Evolutionary conservation across 2,888 invertebrate species (phyloP).

Genomic region (Sceliomorpha sp.): DNA sequence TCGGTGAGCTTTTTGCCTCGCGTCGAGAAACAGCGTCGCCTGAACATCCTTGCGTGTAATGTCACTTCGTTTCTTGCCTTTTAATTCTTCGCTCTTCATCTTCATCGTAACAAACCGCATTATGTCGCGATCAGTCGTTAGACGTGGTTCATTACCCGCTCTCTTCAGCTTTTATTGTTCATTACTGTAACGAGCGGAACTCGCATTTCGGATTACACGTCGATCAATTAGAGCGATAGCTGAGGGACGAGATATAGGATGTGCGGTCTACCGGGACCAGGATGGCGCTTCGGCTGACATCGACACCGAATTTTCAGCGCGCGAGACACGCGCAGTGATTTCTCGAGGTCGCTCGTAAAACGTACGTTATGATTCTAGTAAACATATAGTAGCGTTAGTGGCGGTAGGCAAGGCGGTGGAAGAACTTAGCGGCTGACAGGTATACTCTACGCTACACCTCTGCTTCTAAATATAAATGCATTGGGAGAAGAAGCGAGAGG

Average conservation of each 20-base stretch:
- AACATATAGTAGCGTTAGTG: slow-evolving; percentile 64
- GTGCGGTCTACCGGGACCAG: slow-evolving; percentile 35
- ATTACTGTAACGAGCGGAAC: slow-evolving; percentile 71
- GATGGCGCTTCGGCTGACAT: slow-evolving; percentile 57
- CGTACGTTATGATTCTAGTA: slow-evolving; percentile 75
- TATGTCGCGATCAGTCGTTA: slow-evolving; percentile 51
- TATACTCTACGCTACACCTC: slow-evolving; percentile 47
- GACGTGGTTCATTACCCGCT: slow-evolving; percentile 67
- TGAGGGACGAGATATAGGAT: slow-evolving; percentile 52
- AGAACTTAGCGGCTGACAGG: slow-evolving; percentile 44
- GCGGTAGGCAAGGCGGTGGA: slow-evolving; percentile 26
- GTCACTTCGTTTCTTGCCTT: slow-evolving; percentile 24
- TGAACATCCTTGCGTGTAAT: no score
- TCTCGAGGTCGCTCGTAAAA: slow-evolving; percentile 77
- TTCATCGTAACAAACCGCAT: slow-evolving; percentile 29
- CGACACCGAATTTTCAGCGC: slow-evolving; percentile 74
- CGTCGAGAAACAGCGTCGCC: no score
- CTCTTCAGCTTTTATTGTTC: slow-evolving; percentile 68
- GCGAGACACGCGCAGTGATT: slow-evolving; percentile 78
- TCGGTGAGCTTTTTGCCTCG: no score
- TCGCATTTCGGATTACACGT: slow-evolving; percentile 66
- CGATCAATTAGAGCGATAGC: slow-evolving; percentile 70
- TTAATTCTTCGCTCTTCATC: slow-evolving; percentile 47
- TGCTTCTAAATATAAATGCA: slow-evolving; percentile 57
- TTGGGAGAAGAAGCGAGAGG: slow-evolving; percentile 35